Percentiles rank a stretch among this genome's conserved stretches.
phyloP scores from a whole-genome alignment of 2,797 vertebrate genomes.

The Benthosema pterotum region DNA sequence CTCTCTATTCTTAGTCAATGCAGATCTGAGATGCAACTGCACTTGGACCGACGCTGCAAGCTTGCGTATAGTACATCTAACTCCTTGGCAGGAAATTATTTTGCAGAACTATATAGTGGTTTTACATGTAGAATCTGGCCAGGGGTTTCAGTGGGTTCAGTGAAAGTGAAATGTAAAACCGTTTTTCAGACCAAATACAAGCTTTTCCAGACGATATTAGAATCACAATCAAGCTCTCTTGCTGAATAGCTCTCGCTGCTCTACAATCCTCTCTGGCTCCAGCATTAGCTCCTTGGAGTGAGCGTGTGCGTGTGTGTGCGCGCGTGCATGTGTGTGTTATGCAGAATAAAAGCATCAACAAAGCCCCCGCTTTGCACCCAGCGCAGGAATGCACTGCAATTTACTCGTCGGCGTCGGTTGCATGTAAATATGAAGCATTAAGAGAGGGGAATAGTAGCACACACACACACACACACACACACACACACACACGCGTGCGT shows the following conservation, averaged over 20 bases:
- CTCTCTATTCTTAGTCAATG: too few species aligned
- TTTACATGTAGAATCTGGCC: too few species aligned
- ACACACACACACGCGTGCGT: constrained; percentile 15
- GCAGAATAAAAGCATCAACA: constrained; percentile 67
- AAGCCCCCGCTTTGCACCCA: constrained; percentile 68
- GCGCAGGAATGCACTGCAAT: constrained; percentile 79
- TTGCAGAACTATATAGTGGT: too few species aligned
- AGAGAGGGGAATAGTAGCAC: too few species aligned
- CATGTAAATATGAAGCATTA: constrained; percentile 78
- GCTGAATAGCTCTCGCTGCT: constrained; percentile 6
- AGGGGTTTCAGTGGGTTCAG: too few species aligned
- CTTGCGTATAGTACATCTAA: too few species aligned
- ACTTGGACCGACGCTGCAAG: too few species aligned
- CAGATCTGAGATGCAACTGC: too few species aligned
- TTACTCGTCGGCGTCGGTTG: constrained; percentile 72
- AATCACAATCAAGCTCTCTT: not conserved
- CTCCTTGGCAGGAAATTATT: too few species aligned
- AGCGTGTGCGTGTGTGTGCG: constrained; percentile 13
- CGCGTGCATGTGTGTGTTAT: constrained; percentile 64
- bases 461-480: constrained; percentile 31
- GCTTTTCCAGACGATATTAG: not conserved
- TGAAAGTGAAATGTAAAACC: too few species aligned
- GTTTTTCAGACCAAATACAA: too few species aligned
- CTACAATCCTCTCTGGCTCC: constrained; percentile 12
- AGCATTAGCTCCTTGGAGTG: constrained; percentile 8